A percentile compares a stretch with the other conserved stretches of the same genome.
Evolutionary conservation across 2,113 vertebrate species (phyloP).

Genomic region (Turnix velox): DNA sequence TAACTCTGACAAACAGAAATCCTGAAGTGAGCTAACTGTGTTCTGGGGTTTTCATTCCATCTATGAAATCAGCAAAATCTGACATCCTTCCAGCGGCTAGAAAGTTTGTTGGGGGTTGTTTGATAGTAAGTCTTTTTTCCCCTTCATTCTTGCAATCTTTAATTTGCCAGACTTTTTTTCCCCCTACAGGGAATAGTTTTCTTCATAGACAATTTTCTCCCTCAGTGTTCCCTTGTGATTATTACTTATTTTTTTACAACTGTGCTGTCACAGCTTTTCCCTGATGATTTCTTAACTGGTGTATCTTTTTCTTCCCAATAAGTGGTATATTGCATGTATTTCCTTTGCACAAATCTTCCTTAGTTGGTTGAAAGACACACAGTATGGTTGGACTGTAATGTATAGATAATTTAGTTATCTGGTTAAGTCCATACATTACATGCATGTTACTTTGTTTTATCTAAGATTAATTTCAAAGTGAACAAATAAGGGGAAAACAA

Average conservation of each 20-base stretch:
- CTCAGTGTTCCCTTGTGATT: neutral
- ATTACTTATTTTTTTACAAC: neutral
- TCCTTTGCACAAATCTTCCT: neutral
- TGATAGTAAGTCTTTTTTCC: neutral
- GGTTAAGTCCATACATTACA: neutral
- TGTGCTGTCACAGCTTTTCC: neutral
- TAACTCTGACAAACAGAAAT: constrained; percentile 33
- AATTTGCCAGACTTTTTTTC: neutral
- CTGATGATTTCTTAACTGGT: neutral
- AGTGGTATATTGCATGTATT: neutral
- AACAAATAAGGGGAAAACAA: neutral
- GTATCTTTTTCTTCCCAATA: neutral
- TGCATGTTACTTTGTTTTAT: neutral
- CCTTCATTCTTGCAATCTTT: neutral
- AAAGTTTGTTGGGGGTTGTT: neutral
- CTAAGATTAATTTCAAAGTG: neutral
- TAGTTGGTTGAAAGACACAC: neutral
- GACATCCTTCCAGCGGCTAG: neutral
- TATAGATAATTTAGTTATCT: neutral
- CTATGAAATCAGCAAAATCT: neutral
- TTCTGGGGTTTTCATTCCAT: neutral
- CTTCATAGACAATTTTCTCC: neutral
- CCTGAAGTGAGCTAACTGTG: neutral
- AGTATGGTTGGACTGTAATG: neutral
- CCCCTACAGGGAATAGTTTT: neutral